Evolutionary conservation across 2,113 vertebrate genomes (phyloP), one percentile per base, ranked within the genome.

Genomic region (Equus przewalskii): DNA sequence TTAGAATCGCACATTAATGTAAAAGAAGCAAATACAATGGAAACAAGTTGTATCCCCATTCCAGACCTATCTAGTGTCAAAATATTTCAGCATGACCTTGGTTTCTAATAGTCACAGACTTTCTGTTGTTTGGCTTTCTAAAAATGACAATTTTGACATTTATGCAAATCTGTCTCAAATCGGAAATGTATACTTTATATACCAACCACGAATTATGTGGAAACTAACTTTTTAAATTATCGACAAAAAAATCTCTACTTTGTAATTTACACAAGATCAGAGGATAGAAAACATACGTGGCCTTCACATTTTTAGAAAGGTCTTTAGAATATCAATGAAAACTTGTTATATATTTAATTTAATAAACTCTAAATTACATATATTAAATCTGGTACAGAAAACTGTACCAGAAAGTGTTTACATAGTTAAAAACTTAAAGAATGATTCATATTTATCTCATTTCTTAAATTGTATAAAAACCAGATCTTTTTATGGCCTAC

Each of bases 1-100:
- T 98, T 94, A 98, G 79, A 95, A 97, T 80, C 92, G 97, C 80
- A 94, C n/a, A 41, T 70, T 49, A 76, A 26, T 49, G 28, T 22
- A 83, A 92, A 64, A 72, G 51, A 89, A 89, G 41, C 62, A 49
- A 89, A 92, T 41, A 60, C 24, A 22, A 28, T 69, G 73, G 60
- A 94, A 88, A 93, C 28, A 73, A 51, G 19, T 13, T 15, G 16
- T 64, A 28, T 46, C 67, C 62, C n/a, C 30, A 7, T 16, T 62
- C 16, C 72, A 78, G 89, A 97, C 72, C 65, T 93, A 84, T 3
- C 22, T 19, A 51, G 86, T 64, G 83, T 97, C 67, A 87, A 49
- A 98, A 85, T 49, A 87, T 44, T 79, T 96, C 89, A 96, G 65
- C 75, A 91, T 26, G 49, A 78, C 94, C 91, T 95, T 84, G 80